A percentile compares a stretch with the other conserved stretches of the same genome.
Conservation (phyloP, 2,797 vertebrate species). For the Pterois miles region DNA sequence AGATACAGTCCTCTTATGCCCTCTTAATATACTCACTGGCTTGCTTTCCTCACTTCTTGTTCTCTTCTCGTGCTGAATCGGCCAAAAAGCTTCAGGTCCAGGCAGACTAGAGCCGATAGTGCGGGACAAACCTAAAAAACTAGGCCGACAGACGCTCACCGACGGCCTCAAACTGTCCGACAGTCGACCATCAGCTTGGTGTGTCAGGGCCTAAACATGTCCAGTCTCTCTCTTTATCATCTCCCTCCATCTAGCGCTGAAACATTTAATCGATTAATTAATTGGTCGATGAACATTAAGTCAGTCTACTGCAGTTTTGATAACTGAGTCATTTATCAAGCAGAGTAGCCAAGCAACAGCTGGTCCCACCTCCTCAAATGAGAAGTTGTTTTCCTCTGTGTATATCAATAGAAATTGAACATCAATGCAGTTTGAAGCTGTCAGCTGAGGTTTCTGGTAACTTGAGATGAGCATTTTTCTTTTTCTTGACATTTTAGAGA, state of each 20-base stretch:
- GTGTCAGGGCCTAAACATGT: not conserved
- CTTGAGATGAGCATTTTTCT: not conserved
- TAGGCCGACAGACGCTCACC: too few species aligned
- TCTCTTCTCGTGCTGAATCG: too few species aligned
- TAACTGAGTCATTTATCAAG: not conserved
- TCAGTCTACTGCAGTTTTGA: not conserved
- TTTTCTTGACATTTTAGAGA: constrained; percentile 1
- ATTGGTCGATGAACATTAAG: not conserved
- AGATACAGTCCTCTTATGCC: too few species aligned
- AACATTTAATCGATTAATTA: not conserved
- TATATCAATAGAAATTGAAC: not conserved
- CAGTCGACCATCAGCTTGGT: too few species aligned
- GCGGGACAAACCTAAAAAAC: too few species aligned
- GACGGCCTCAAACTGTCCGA: too few species aligned
- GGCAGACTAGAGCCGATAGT: too few species aligned
- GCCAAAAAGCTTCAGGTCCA: too few species aligned
- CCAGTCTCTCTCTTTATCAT: not conserved
- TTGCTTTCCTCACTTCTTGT: accelerated
- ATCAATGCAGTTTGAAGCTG: not conserved
- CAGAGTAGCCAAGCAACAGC: not conserved
- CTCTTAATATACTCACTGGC: too few species aligned
- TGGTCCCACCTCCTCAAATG: not conserved
- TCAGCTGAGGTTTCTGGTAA: not conserved
- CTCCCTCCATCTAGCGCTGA: not conserved
- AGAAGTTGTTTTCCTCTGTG: not conserved